Evolutionary conservation across 2,113 vertebrate genomes (phyloP), one percentile per base, ranked within the genome.

Genomic region (Mola mola): DNA sequence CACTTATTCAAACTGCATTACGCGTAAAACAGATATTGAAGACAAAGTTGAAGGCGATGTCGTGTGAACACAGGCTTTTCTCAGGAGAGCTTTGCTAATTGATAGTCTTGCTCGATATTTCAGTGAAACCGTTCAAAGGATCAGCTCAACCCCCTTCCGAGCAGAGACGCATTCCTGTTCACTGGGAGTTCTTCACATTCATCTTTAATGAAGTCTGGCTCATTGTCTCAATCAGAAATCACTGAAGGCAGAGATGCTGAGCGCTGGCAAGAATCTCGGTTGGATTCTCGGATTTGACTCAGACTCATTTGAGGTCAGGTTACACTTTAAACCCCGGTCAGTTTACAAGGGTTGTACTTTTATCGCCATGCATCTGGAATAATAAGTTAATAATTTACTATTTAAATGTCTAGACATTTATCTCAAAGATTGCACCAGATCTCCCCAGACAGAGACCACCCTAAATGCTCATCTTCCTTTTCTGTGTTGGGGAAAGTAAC

Each of bases 171-270:
- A 59, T 62, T 75, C 57, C 31, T 36, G 48, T 59, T 42, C 29
- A 19, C 75, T 50, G 66, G 50, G 59, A 83, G 87, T 82, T 84
- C 79, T 43, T 72, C 41, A 72, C 81, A 79, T 88, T 83, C 78
- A 78, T 73, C 43, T 40, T 58, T 81, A 87, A 86, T 86, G 53
- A 71, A 33, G 49, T 58, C 49, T 20, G 42, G 5, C 41, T 75
- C 50, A 60, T 72, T 75, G 68, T 72, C 58, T 62, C 58, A 46
- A 58, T 57, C 19, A 37, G 26, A 43, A 61, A 59, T 26, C 58
- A 44, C 9, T 4, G 12, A 49, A 40, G 60, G 53, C 19, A 48
- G 36, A 55, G 60, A 77, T 47, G 43, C 37, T 28, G 31, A 61
- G 24, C 13, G 8, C 28, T 19, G 51, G 42, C 44, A 34, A 29